Evolutionary conservation across 2,797 vertebrate genomes (phyloP).

Genomic region (Crenichthys baileyi): DNA sequence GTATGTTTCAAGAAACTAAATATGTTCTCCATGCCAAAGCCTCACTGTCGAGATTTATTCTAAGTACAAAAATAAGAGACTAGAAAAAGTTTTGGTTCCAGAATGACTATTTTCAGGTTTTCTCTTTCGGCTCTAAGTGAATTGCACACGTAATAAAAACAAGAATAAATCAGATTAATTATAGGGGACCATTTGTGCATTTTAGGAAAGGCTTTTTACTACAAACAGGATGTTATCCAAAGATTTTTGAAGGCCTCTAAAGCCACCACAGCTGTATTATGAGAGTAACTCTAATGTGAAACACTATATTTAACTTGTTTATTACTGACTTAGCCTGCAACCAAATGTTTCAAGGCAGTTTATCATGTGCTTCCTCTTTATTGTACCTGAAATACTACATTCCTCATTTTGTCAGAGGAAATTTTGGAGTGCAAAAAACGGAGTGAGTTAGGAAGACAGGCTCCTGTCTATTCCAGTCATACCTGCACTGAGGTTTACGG

Average conservation of each 20-base stretch:
- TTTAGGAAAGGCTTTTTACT: background rate
- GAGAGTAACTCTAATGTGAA: slow-evolving; percentile 15
- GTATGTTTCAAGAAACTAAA: background rate
- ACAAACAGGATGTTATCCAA: background rate
- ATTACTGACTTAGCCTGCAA: slow-evolving; percentile 13
- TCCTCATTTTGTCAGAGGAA: slow-evolving; percentile 12
- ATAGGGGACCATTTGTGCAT: background rate
- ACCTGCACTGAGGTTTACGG: background rate
- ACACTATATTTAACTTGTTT: slow-evolving; percentile 21
- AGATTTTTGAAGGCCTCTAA: slow-evolving; percentile 13
- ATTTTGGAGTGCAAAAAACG: background rate
- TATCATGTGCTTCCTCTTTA: background rate
- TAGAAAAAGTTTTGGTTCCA: background rate
- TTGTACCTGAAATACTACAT: slow-evolving; percentile 40
- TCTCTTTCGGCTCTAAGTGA: background rate
- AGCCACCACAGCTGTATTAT: slow-evolving; percentile 38
- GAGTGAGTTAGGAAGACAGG: background rate
- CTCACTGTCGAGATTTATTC: background rate
- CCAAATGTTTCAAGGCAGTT: slow-evolving; percentile 17
- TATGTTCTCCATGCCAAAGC: background rate
- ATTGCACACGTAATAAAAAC: background rate
- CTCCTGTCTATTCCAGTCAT: slow-evolving; percentile 14
- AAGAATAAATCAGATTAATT: slow-evolving; percentile 9
- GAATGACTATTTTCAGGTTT: background rate
- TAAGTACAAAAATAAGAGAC: background rate